phyloP scores from a whole-genome alignment of 2,113 vertebrate species.

The human (Homo sapiens) region DNA sequence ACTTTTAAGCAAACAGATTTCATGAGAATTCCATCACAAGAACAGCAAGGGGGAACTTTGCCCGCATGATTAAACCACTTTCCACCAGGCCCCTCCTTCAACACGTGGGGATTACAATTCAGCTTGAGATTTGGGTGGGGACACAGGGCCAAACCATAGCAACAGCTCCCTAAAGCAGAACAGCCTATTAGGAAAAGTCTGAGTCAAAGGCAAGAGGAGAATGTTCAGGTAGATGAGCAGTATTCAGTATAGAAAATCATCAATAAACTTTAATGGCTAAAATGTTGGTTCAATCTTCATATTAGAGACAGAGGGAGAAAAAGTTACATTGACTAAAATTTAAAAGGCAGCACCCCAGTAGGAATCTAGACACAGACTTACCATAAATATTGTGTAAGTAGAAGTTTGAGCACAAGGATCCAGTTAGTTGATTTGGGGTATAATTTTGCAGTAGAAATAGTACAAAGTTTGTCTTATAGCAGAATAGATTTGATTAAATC shows the following conservation, averaged over 20 bases:
- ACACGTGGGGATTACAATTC: too few species aligned
- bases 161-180: neutral
- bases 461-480: neutral
- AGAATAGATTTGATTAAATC: neutral
- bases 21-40: too few species aligned
- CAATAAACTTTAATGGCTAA: neutral
- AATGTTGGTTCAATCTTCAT: neutral
- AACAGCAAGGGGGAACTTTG: too few species aligned
- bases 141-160: too few species aligned
- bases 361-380: neutral
- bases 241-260: neutral
- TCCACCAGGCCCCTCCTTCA: too few species aligned
- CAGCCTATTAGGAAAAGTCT: neutral
- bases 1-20: too few species aligned
- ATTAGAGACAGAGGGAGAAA: neutral
- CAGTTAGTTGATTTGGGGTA: neutral
- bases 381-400: neutral
- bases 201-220: neutral
- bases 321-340: neutral
- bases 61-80: too few species aligned
- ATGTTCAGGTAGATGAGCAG: neutral
- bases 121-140: too few species aligned
- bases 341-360: neutral
- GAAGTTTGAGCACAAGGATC: neutral
- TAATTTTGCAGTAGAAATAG: neutral